These are phyloP conservation scores for Euzophera pinguis DNA, from an alignment of 2,888 invertebrate genomes.

Conservation along the genomic window DNA sequence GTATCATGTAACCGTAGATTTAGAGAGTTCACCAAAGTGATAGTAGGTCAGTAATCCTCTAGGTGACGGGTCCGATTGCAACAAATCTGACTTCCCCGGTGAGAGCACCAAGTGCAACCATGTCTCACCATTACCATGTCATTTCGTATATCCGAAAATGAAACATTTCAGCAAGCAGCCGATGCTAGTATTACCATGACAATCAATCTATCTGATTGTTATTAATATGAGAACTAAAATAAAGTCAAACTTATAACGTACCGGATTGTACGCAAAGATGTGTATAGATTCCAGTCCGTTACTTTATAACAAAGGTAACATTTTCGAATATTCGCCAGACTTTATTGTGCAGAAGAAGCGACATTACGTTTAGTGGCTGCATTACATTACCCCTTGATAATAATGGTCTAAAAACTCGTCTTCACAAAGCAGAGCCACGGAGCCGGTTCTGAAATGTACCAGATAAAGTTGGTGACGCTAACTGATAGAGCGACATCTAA, in stretches of 20 bases:
- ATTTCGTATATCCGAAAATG: no score
- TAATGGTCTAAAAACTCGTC: conserved; percentile 41
- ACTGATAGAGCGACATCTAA: not conserved
- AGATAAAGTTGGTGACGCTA: conserved; percentile 32
- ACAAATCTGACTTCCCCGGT: not conserved
- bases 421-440: conserved; percentile 41
- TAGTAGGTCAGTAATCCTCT: not conserved
- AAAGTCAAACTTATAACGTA: no score
- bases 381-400: conserved; percentile 30
- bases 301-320: no score
- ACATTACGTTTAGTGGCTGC: conserved; percentile 7
- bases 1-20: not conserved
- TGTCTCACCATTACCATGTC: no score
- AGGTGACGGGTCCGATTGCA: not conserved
- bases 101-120: not conserved
- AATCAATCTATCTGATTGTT: not conserved
- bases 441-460: conserved; percentile 54
- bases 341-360: not conserved
- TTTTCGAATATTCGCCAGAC: no score
- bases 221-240: no score
- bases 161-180: not conserved
- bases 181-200: not conserved
- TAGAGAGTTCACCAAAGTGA: not conserved
- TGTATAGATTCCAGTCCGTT: no score
- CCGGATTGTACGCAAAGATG: no score